Evolutionary conservation across 2,797 vertebrate species (phyloP).

Genomic region (Borostomias antarcticus): DNA sequence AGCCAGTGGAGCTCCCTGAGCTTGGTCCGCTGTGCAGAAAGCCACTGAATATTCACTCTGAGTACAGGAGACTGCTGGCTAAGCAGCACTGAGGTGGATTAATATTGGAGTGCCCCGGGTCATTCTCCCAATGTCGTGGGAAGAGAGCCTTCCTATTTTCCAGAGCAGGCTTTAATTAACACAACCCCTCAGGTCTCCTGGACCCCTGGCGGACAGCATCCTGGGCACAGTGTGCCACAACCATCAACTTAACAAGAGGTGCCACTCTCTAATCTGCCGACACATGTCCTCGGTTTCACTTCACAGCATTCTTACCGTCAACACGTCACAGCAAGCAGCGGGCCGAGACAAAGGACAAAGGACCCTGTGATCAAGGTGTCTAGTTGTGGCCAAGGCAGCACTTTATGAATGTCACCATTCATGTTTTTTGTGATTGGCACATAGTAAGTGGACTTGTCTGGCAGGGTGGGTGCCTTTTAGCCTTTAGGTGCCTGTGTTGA

Average conservation of each 20-base stretch:
- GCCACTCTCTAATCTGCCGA: constrained; percentile 35
- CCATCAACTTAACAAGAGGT: constrained; percentile 45
- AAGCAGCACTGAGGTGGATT: constrained; percentile 53
- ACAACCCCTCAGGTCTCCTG: constrained; percentile 40
- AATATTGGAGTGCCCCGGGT: constrained; percentile 45
- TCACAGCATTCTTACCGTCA: constrained; percentile 29
- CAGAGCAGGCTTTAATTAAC: constrained; percentile 71
- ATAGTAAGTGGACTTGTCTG: too few relatives aligned
- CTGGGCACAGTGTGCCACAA: constrained; percentile 41
- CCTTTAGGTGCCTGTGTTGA: constrained; percentile 55
- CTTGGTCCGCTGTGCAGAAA: constrained; percentile 11
- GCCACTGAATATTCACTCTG: background rate
- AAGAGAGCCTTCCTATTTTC: constrained; percentile 56
- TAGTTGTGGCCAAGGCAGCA: constrained; percentile 52
- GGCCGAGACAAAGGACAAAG: constrained; percentile 53
- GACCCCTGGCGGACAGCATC: constrained; percentile 50
- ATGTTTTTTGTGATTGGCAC: constrained; percentile 50
- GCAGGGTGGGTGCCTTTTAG: too few relatives aligned
- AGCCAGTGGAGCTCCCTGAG: constrained; percentile 1
- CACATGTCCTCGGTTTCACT: constrained; percentile 17
- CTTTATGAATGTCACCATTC: constrained; percentile 33
- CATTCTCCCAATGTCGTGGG: constrained; percentile 55
- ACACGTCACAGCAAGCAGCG: constrained; percentile 22
- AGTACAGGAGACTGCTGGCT: constrained; percentile 14
- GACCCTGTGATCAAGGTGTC: background rate